Conservation (phyloP, 2,113 vertebrate species). For the Cololabis saira region DNA sequence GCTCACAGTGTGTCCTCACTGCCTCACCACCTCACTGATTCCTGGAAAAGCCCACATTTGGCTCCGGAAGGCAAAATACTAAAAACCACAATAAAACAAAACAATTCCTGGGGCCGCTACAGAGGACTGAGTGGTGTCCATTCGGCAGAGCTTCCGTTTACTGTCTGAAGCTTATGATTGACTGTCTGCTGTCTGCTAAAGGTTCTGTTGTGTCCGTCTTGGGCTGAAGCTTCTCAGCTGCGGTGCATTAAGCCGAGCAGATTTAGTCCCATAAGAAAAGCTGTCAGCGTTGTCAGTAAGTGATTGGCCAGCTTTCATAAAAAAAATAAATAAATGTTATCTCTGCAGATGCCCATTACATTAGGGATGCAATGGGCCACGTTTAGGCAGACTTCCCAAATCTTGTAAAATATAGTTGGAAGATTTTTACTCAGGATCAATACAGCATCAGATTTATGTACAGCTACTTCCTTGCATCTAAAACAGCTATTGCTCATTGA, state of each 20-base stretch:
- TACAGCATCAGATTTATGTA: slow-evolving; percentile 33
- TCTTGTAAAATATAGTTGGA: slow-evolving; percentile 9
- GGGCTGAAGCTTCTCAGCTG: neutral
- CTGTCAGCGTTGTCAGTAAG: slow-evolving; percentile 2
- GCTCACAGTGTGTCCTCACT: slow-evolving; percentile 51
- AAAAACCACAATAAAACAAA: slow-evolving; percentile 20
- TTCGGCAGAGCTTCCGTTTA: neutral
- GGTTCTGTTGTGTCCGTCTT: neutral
- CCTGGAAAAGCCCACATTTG: slow-evolving; percentile 39
- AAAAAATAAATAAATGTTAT: no score
- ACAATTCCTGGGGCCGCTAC: slow-evolving; percentile 19
- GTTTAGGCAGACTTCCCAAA: slow-evolving; percentile 29
- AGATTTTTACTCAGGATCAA: slow-evolving; percentile 49
- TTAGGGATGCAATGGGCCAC: slow-evolving; percentile 47
- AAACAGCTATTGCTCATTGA: no score
- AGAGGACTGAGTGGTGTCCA: neutral
- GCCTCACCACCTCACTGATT: slow-evolving; percentile 35
- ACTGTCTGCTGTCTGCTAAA: neutral
- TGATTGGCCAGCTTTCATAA: slow-evolving; percentile 28
- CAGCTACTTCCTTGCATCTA: slow-evolving; percentile 23
- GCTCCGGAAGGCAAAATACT: slow-evolving; percentile 26
- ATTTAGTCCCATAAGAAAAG: slow-evolving; percentile 12
- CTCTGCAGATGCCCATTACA: slow-evolving; percentile 30
- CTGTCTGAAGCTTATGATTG: slow-evolving; percentile 5
- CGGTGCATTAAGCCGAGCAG: neutral